phyloP scores from a whole-genome alignment of 2,888 invertebrate species.

The Epinotia brunnichana region DNA sequence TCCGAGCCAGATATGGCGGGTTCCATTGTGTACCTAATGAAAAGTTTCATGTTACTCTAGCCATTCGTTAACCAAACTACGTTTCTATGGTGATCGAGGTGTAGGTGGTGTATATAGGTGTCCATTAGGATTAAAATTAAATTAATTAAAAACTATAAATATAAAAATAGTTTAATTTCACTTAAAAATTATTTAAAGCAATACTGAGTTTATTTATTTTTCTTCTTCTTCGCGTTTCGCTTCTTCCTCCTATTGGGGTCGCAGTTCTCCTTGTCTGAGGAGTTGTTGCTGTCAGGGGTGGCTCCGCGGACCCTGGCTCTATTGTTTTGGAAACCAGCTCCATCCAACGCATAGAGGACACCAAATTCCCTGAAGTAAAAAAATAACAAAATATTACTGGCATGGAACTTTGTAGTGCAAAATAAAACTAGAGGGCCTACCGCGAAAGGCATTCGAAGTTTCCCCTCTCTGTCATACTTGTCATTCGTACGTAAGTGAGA shows the following conservation, averaged over 20 bases:
- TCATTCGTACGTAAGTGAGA: too few species aligned
- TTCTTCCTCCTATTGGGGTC: conserved; percentile 70
- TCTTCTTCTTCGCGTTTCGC: conserved; percentile 50
- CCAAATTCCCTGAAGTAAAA: conserved; percentile 62
- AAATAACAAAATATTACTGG: neutral
- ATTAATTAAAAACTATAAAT: conserved; percentile 2
- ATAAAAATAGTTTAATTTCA: conserved; percentile 30
- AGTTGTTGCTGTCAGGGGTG: conserved; percentile 72
- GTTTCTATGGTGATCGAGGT: too few species aligned
- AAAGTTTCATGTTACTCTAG: too few species aligned
- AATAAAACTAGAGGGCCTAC: too few species aligned
- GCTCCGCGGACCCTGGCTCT: conserved; percentile 57
- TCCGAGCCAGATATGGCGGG: too few species aligned
- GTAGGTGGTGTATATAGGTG: too few species aligned
- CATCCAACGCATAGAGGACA: conserved; percentile 59
- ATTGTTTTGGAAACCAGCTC: conserved; percentile 52
- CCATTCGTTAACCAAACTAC: too few species aligned
- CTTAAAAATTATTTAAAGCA: conserved; percentile 11
- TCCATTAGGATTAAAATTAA: neutral
- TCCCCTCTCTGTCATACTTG: too few species aligned
- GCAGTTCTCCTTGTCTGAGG: conserved; percentile 77
- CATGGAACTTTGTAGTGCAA: too few species aligned
- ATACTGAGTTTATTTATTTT: conserved; percentile 40
- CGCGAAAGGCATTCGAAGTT: too few species aligned
- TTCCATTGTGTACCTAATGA: too few species aligned